phyloP scores from a whole-genome alignment of 2,113 vertebrate genomes.

The Ceyx margarethae region DNA sequence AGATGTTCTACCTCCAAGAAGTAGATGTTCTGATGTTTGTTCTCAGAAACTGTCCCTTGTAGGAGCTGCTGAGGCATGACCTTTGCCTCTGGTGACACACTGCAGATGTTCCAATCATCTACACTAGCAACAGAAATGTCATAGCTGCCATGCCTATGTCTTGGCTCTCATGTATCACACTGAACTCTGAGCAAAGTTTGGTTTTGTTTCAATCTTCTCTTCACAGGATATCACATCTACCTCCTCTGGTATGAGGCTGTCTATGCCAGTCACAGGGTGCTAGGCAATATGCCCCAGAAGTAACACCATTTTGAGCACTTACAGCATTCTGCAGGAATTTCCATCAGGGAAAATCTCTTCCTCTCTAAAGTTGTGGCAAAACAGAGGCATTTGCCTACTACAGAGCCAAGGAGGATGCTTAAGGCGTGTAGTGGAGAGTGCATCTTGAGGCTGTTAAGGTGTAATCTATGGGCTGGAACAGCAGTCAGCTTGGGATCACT shows the following conservation, averaged over 20 bases:
- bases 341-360: neutral
- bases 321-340: neutral
- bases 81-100: neutral
- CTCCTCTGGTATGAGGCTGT: neutral
- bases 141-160: neutral
- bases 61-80: neutral
- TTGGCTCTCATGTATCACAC: neutral
- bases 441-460: neutral
- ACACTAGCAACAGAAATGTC: neutral
- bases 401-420: neutral
- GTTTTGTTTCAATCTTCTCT: neutral
- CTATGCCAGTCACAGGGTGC: neutral
- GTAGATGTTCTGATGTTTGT: neutral
- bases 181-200: neutral
- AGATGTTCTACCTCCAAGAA: neutral
- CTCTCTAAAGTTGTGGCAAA: neutral
- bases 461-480: neutral
- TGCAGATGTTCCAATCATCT: neutral
- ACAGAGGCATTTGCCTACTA: neutral
- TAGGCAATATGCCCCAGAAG: neutral
- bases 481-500: neutral
- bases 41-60: neutral
- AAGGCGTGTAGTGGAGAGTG: neutral
- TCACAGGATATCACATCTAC: neutral
- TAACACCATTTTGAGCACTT: neutral